phyloP scores from a whole-genome alignment of 2,113 vertebrate genomes.

The Xenopus borealis region DNA sequence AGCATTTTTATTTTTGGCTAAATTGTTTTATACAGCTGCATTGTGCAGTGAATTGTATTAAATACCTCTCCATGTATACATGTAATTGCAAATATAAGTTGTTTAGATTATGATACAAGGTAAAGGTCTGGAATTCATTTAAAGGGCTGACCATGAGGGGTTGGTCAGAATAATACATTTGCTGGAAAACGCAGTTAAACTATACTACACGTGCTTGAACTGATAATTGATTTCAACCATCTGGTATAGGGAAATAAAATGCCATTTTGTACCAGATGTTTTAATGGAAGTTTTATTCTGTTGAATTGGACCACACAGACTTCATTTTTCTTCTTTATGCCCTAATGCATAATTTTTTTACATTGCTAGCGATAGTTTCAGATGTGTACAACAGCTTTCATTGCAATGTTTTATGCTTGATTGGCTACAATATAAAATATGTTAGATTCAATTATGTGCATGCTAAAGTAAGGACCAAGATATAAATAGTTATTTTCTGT shows the following conservation, averaged over 20 bases:
- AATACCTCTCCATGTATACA: no score
- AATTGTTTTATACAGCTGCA: no score
- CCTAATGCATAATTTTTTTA: slow-evolving; percentile 32
- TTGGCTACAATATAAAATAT: no score
- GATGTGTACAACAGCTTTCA: background rate
- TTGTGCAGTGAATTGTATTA: no score
- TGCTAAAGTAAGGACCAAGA: no score
- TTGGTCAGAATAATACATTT: slow-evolving; percentile 24
- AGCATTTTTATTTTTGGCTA: no score
- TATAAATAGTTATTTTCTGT: no score
- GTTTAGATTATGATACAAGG: background rate
- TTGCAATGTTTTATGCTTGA: no score
- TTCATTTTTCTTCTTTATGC: slow-evolving; percentile 25
- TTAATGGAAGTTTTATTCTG: slow-evolving; percentile 29
- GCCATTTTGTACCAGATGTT: slow-evolving; percentile 28
- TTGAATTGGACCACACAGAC: slow-evolving; percentile 3
- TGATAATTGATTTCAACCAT: slow-evolving; percentile 43
- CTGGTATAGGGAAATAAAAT: slow-evolving; percentile 41
- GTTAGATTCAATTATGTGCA: no score
- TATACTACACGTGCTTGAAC: slow-evolving; percentile 24
- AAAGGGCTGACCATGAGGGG: slow-evolving; percentile 11
- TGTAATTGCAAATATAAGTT: background rate
- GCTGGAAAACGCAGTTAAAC: slow-evolving; percentile 36
- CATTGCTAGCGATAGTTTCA: slow-evolving; percentile 19
- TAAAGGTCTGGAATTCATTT: slow-evolving; percentile 26